Evolutionary conservation across 2,113 vertebrate species (phyloP).

Genomic region (Pollachius pollachius): DNA sequence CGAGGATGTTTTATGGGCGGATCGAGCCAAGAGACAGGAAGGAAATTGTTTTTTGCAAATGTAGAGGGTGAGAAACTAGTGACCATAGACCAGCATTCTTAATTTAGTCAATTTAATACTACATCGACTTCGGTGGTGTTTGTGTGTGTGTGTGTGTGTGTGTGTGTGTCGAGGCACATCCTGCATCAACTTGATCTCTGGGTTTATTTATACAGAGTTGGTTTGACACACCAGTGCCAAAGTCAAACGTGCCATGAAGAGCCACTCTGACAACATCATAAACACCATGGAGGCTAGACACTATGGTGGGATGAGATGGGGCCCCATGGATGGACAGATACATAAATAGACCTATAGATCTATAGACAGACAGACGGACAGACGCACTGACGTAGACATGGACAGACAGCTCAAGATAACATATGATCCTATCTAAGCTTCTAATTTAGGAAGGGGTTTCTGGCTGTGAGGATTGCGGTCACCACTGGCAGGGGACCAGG

Average conservation of each 20-base stretch:
- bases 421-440: constrained; percentile 27
- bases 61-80: no score
- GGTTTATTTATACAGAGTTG: constrained; percentile 50
- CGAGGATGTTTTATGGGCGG: no score
- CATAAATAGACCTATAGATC: no score
- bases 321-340: background rate
- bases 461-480: constrained; percentile 5
- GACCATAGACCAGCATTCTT: no score
- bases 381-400: no score
- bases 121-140: background rate
- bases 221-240: constrained; percentile 44
- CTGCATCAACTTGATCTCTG: constrained; percentile 37
- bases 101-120: background rate
- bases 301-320: constrained; percentile 3
- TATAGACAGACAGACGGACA: no score
- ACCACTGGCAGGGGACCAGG: no score
- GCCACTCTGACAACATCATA: constrained; percentile 39
- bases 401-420: constrained; percentile 13
- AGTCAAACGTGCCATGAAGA: constrained; percentile 44
- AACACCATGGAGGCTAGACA: constrained; percentile 39
- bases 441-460: constrained; percentile 43
- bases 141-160: constrained; percentile 7
- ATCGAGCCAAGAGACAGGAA: no score
- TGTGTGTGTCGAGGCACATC: background rate
- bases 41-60: no score